Conservation (phyloP, 1,140 invertebrate species). For the Lordiphosa clarofinis region DNA sequence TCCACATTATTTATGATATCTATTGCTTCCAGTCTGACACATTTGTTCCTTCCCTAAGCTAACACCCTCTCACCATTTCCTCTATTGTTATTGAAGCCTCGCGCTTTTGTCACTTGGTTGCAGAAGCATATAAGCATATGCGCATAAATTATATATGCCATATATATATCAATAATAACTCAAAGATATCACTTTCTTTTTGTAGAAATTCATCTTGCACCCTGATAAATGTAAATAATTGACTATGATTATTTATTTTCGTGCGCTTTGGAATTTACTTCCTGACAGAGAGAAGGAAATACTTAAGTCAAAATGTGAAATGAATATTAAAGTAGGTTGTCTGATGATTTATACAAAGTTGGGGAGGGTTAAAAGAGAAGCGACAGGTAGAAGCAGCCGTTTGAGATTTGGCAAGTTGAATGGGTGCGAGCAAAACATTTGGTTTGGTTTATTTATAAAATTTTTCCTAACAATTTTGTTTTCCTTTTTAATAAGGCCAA, state of each 20-base stretch:
- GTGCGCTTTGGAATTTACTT: neutral
- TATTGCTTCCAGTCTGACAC: slow-evolving; percentile 1
- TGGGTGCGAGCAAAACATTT: too few species aligned
- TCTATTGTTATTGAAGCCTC: neutral
- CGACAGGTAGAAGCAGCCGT: too few species aligned
- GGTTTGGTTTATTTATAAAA: neutral
- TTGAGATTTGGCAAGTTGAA: too few species aligned
- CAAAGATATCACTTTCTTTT: too few species aligned
- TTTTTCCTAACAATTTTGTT: slow-evolving; percentile 3
- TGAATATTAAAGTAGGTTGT: neutral
- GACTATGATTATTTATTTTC: slow-evolving; percentile 11
- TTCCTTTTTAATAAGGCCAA: slow-evolving; percentile 1
- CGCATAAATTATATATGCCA: slow-evolving; percentile 1
- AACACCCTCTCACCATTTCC: neutral
- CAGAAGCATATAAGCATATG: neutral
- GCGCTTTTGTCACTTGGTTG: slow-evolving; percentile 4
- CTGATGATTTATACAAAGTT: too few species aligned
- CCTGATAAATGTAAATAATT: slow-evolving; percentile 6
- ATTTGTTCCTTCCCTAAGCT: too few species aligned
- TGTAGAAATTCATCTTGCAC: neutral
- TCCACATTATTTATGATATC: slow-evolving; percentile 8
- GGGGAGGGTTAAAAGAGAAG: too few species aligned
- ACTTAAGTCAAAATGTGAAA: neutral
- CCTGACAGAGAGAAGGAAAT: neutral
- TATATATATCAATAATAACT: neutral